A percentile compares a stretch with the other conserved stretches of the same genome.
These are phyloP conservation scores for Danaus melanippus DNA, from an alignment of 1,140 invertebrate genomes.

Conservation along the genomic window DNA sequence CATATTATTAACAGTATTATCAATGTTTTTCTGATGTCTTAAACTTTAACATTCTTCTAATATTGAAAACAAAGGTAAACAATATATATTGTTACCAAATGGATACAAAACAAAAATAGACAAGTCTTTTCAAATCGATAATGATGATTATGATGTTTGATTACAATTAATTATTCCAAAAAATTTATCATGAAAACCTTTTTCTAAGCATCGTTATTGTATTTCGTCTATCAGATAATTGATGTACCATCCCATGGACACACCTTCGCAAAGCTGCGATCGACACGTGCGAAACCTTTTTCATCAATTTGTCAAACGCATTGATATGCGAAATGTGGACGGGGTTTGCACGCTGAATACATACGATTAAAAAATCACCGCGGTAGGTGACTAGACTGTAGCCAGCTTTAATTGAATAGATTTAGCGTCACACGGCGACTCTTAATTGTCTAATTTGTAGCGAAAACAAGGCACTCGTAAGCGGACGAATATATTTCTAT, in stretches of 20 bases:
- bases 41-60: too few species aligned
- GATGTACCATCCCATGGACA: conserved; percentile 19
- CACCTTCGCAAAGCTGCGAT: conserved; percentile 36
- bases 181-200: too few species aligned
- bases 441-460: conserved; percentile 70
- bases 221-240: conserved; percentile 9
- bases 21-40: too few species aligned
- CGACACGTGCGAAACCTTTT: conserved; percentile 56
- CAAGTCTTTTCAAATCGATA: too few species aligned
- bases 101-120: too few species aligned
- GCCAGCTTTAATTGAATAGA: conserved; percentile 68
- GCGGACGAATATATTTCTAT: conserved; percentile 61
- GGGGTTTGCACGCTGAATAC: conserved; percentile 61
- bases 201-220: too few species aligned
- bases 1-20: too few species aligned
- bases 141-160: too few species aligned
- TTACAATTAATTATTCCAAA: too few species aligned
- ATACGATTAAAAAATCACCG: conserved; percentile 68
- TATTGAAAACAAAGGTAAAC: too few species aligned
- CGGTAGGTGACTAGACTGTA: conserved; percentile 63
- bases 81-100: too few species aligned
- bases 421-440: conserved; percentile 54
- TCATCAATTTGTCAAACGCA: conserved; percentile 56
- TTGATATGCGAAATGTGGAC: conserved; percentile 66
- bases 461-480: conserved; percentile 63